Evolutionary conservation across 2,113 vertebrate genomes (phyloP).

Genomic region (Solea senegalensis): DNA sequence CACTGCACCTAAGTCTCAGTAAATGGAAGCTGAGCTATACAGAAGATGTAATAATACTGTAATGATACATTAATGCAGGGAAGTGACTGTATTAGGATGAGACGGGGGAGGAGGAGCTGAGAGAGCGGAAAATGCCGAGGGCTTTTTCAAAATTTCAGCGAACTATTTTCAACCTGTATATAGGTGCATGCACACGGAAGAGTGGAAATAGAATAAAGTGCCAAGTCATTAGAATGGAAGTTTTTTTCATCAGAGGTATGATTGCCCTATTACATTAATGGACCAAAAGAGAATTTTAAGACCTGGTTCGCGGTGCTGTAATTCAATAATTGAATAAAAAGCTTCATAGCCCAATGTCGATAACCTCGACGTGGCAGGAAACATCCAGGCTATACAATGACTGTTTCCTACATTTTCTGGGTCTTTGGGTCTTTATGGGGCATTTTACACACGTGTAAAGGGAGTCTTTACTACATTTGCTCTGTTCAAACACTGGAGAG

Average conservation of each 20-base stretch:
- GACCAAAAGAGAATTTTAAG: conserved; percentile 49
- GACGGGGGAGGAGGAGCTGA: conserved; percentile 61
- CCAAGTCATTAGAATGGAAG: conserved; percentile 34
- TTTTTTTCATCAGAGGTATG: conserved; percentile 28
- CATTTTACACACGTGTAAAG: conserved; percentile 68
- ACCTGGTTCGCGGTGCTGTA: conserved; percentile 49
- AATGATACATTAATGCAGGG: conserved; percentile 75
- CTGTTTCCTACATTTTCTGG: conserved; percentile 55
- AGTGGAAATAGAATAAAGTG: conserved; percentile 45
- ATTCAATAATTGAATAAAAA: conserved; percentile 63
- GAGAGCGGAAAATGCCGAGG: conserved; percentile 47
- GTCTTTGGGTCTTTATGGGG: conserved; percentile 70
- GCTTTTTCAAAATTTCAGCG: conserved; percentile 49
- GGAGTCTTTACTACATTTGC: conserved; percentile 53
- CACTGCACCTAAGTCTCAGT: conserved; percentile 71
- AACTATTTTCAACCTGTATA: conserved; percentile 54
- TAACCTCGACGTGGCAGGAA: conserved; percentile 42
- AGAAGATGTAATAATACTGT: conserved; percentile 69
- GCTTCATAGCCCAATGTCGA: conserved; percentile 40
- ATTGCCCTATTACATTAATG: conserved; percentile 62
- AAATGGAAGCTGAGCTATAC: conserved; percentile 68
- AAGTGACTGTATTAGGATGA: conserved; percentile 70
- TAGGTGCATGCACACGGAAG: conserved; percentile 53
- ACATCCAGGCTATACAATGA: conserved; percentile 40
- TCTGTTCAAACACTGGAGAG: conserved; percentile 37